These are phyloP conservation scores for Crypturellus undulatus DNA, from an alignment of 2,113 vertebrate genomes.

Conservation along the genomic window DNA sequence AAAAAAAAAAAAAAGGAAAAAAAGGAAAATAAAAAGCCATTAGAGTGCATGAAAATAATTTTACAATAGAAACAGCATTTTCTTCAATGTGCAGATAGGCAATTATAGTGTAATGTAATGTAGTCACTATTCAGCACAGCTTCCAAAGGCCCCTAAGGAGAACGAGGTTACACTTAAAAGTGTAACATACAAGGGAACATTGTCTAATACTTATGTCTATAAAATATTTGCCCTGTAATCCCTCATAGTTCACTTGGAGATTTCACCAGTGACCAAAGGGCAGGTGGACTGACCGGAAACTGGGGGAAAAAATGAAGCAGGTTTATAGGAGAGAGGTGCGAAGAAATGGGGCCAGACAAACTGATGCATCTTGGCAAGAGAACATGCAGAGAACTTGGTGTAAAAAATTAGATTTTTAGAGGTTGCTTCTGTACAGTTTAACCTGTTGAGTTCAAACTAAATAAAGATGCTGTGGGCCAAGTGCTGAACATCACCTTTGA, in stretches of 20 bases:
- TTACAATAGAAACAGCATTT: slow-evolving; percentile 21
- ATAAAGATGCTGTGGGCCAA: not conserved
- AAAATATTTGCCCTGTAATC: not conserved
- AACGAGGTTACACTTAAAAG: not conserved
- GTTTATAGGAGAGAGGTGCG: not conserved
- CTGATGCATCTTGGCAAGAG: slow-evolving; percentile 19
- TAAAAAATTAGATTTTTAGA: slow-evolving; percentile 26
- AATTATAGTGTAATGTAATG: not conserved
- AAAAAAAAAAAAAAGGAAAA: too few relatives aligned
- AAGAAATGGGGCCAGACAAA: not conserved
- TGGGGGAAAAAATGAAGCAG: not conserved
- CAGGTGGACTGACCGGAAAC: not conserved
- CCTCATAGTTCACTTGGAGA: not conserved
- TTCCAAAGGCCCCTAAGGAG: not conserved
- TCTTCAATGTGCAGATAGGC: not conserved
- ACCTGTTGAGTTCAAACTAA: slow-evolving; percentile 19
- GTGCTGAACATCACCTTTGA: not conserved
- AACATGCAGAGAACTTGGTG: not conserved
- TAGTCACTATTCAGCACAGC: slow-evolving; percentile 12
- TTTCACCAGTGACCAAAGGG: not conserved
- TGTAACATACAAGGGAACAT: not conserved
- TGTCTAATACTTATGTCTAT: not conserved
- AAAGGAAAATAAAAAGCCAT: slow-evolving; percentile 19
- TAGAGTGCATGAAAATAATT: slow-evolving; percentile 23
- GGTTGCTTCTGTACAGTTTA: not conserved